A percentile compares a stretch with the other conserved stretches of the same genome.
These are phyloP conservation scores for Chelonia mydas DNA, from an alignment of 2,797 vertebrate species.

Conservation along the genomic window DNA sequence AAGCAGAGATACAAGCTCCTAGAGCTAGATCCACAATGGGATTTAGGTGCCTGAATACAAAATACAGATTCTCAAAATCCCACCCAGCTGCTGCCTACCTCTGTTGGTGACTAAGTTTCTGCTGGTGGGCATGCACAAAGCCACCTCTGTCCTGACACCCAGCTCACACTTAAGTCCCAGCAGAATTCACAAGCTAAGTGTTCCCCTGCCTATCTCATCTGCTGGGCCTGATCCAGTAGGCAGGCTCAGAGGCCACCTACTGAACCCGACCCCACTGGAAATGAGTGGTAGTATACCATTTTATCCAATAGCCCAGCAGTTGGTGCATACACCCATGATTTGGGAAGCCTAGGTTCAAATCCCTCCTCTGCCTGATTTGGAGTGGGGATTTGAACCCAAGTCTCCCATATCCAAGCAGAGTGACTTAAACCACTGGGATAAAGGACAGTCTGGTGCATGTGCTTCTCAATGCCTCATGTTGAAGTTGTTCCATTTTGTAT, in stretches of 20 bases:
- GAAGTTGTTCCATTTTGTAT: background rate
- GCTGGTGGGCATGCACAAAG: background rate
- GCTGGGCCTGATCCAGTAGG: background rate
- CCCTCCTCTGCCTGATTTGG: background rate
- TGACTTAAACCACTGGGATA: background rate
- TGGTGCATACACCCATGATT: background rate
- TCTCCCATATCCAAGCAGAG: background rate
- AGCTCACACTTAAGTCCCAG: background rate
- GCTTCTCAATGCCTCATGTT: background rate
- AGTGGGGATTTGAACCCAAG: background rate
- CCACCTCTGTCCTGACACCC: background rate
- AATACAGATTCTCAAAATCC: background rate
- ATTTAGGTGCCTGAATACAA: background rate
- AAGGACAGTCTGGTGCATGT: background rate
- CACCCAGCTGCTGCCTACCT: background rate
- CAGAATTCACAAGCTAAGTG: background rate
- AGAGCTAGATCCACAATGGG: background rate
- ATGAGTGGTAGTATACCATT: background rate
- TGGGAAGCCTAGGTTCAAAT: background rate
- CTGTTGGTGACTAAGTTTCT: background rate
- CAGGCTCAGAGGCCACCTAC: background rate
- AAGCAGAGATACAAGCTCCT: background rate
- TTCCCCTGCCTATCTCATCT: background rate
- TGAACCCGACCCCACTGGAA: background rate
- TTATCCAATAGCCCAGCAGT: background rate